These are phyloP conservation scores for Thunnus maccoyii DNA, from an alignment of 2,113 vertebrate genomes.

Conservation along the genomic window DNA sequence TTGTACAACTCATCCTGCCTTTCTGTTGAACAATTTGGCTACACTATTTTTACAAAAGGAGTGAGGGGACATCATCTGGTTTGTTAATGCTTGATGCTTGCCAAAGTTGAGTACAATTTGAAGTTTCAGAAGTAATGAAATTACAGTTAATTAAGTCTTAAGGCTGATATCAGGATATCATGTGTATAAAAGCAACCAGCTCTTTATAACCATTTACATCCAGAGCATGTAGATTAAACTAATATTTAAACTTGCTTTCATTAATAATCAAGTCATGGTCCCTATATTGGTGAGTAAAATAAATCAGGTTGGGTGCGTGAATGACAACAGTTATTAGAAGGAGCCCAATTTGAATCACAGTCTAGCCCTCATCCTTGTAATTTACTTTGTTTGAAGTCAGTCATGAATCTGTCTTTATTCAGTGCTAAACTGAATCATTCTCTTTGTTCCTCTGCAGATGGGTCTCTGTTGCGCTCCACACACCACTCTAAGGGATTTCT, in stretches of 20 bases:
- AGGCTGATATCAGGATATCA: neutral
- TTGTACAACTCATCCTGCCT: constrained; percentile 11
- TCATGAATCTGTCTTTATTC: neutral
- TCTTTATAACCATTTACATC: neutral
- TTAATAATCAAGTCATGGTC: neutral
- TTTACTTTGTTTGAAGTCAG: neutral
- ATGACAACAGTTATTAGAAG: neutral
- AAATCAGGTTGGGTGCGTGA: neutral
- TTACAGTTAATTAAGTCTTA: neutral
- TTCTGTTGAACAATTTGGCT: neutral
- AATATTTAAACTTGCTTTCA: neutral
- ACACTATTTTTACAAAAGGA: neutral
- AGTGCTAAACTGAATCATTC: constrained; percentile 15
- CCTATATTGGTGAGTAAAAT: neutral
- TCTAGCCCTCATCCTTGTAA: neutral
- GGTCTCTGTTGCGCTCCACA: constrained; percentile 74
- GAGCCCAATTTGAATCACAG: neutral
- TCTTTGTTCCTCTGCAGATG: constrained; percentile 81
- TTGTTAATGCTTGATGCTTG: no score
- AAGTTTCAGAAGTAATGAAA: neutral
- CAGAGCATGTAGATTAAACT: neutral
- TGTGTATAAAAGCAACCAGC: neutral
- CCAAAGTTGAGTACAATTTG: neutral
- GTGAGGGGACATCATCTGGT: no score
- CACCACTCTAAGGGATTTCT: constrained; percentile 55